These are phyloP conservation scores for Taeniopygia guttata DNA, from an alignment of 2,797 vertebrate species.

Conservation along the genomic window DNA sequence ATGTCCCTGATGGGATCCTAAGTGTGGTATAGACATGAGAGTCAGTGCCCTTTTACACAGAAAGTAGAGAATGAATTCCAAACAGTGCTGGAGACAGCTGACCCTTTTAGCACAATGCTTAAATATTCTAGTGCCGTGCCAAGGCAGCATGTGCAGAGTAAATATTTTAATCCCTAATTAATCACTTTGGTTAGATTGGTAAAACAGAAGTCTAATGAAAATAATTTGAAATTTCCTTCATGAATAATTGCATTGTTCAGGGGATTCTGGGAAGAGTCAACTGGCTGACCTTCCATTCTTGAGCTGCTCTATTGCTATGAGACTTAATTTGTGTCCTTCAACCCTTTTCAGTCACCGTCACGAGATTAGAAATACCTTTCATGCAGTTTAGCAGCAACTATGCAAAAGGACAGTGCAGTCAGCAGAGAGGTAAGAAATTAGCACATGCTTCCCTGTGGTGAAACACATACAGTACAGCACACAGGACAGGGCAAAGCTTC, in stretches of 20 bases:
- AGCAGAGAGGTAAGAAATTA: conserved; percentile 58
- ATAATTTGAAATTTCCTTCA: conserved; percentile 85
- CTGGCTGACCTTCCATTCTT: conserved; percentile 80
- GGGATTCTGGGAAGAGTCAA: conserved; percentile 85
- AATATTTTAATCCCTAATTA: conserved; percentile 99
- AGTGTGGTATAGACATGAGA: conserved; percentile 69
- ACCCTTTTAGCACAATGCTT: conserved; percentile 82
- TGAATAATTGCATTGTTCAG: conserved; percentile 84
- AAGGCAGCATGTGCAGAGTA: conserved; percentile 98
- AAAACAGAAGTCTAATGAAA: conserved; percentile 86
- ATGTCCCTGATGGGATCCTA: conserved; percentile 62
- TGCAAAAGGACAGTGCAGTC: conserved; percentile 70
- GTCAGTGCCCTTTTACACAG: conserved; percentile 76
- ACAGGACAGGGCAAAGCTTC: conserved; percentile 55
- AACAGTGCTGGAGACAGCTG: conserved; percentile 79
- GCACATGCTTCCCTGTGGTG: conserved; percentile 3
- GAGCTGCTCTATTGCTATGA: conserved; percentile 70
- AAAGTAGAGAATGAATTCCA: conserved; percentile 77
- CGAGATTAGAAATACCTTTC: conserved; percentile 78
- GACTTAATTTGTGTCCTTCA: conserved; percentile 77
- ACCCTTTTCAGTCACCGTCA: conserved; percentile 71
- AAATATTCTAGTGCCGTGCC: conserved; percentile 84
- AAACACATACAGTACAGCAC: conserved; percentile 42
- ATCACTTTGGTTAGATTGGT: conserved; percentile 96
- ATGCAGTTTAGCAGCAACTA: conserved; percentile 72